These are phyloP conservation scores for Pandemis cinnamomeana DNA, from an alignment of 2,888 invertebrate species.

Conservation along the genomic window DNA sequence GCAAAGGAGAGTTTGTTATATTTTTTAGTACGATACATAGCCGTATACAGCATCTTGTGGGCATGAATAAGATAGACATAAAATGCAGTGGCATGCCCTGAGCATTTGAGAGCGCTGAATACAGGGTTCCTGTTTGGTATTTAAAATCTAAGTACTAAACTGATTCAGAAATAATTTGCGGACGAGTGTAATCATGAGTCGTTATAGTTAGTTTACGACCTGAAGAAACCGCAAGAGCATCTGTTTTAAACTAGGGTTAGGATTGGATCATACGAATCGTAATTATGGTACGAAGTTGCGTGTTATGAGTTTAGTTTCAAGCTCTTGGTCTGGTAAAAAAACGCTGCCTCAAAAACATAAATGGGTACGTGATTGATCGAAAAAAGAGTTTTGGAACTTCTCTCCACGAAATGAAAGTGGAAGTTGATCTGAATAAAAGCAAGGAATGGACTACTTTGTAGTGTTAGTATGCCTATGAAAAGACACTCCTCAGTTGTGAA, in stretches of 20 bases:
- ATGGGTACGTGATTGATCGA: not conserved
- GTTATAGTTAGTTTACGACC: not conserved
- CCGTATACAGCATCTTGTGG: not conserved
- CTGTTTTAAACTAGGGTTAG: slow-evolving; percentile 2
- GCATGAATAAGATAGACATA: slow-evolving; percentile 10
- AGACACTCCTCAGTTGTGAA: too few species aligned
- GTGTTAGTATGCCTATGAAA: too few species aligned
- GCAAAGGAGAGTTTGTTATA: not conserved
- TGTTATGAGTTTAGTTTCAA: not conserved
- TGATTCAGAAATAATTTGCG: not conserved
- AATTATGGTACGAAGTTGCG: not conserved
- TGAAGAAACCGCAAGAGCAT: slow-evolving; percentile 7
- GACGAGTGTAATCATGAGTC: slow-evolving; percentile 1
- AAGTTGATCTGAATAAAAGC: too few species aligned
- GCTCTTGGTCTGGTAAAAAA: not conserved
- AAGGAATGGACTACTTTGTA: too few species aligned
- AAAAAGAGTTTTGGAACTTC: not conserved
- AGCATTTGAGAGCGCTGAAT: not conserved
- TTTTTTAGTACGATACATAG: too few species aligned
- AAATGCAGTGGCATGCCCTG: not conserved
- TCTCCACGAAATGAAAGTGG: too few species aligned
- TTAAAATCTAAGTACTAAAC: not conserved
- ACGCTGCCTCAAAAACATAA: not conserved
- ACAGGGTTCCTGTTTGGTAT: not conserved
- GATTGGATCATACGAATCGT: slow-evolving; percentile 10